These are phyloP conservation scores for Pseudoips prasinana DNA, from an alignment of 2,888 invertebrate species.

Conservation along the genomic window DNA sequence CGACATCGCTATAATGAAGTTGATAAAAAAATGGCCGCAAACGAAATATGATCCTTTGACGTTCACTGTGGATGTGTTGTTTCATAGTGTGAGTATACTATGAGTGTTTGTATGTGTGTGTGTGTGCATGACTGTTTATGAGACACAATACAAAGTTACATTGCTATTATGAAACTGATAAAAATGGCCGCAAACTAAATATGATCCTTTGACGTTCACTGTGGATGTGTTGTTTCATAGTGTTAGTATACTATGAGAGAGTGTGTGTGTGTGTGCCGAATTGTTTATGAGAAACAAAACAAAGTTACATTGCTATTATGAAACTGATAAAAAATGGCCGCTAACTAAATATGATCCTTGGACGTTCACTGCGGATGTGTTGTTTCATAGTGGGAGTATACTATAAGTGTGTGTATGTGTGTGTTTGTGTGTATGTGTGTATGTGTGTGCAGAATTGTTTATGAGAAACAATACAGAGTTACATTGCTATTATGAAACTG, in stretches of 20 bases:
- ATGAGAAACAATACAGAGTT: conserved; percentile 41
- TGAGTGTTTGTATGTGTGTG: too few species aligned
- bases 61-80: conserved; percentile 85
- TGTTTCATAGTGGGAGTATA: conserved; percentile 80
- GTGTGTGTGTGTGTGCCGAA: too few species aligned
- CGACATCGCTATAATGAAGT: conserved; percentile 38
- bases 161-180: conserved; percentile 43
- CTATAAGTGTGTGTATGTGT: too few species aligned
- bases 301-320: conserved; percentile 42
- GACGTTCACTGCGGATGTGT: conserved; percentile 86
- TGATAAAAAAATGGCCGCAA: conserved; percentile 69
- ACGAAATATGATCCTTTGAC: conserved; percentile 85
- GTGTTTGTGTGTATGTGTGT: too few species aligned
- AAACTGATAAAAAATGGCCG: conserved; percentile 70
- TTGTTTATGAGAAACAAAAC: too few species aligned
- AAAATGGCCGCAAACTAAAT: conserved; percentile 81
- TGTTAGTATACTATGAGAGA: conserved; percentile 64
- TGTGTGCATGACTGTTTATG: too few species aligned
- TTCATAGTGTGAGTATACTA: conserved; percentile 77
- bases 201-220: conserved; percentile 85
- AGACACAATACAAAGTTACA: conserved; percentile 39
- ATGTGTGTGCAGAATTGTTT: too few species aligned
- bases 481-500: conserved; percentile 40
- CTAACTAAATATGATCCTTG: conserved; percentile 84
- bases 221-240: conserved; percentile 84